Base-by-base conservation (phyloP, 2,888 invertebrate species). In the Caenorhabditis uteleia region DNA sequence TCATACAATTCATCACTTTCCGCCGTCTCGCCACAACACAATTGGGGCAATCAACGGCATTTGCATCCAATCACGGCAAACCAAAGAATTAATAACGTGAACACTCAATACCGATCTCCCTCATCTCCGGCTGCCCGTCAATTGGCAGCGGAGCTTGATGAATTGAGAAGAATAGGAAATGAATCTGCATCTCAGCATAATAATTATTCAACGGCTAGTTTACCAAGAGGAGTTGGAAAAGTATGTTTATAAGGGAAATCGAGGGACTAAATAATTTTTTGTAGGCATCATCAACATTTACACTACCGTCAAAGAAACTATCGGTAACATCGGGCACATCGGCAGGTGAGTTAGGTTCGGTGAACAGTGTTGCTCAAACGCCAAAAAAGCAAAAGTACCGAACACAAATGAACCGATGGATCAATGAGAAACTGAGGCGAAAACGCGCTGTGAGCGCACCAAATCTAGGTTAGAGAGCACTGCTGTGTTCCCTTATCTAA, bases 381-480 rank as follows among this genome's bases (percentile, higher is more conserved):
- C 62, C 61, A 44, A 59, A 60, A 53, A n/a, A n/a, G n/a, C 62
- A 64, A 33, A 61, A 57, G 45, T 72, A 72, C 59, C 69, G 69
- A 54, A 60, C 62, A 49, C 70, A 70, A 65, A 73, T 75, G 74
- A 74, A 75, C 62, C 70, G 74, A 43, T 74, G 74, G 74, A 70
- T 74, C 48, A 56, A 50, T 49, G 74, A 67, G 50, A 74, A 74
- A 53, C 54, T 74, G 55, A 50, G 67, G 49, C 53, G 68, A 23
- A 73, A 87, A 86, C 88, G 87, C 86, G 91, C 91, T 86, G 90
- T 89, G 83, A 92, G 92, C 83, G 92, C 92, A 84, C 93, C 93
- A 83, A 91, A 92, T 87, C 87, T 93, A 92, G 92, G 92, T 92
- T 59, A 58, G 39, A 50, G 16, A n/a, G n/a, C 16, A 8, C 14